A percentile compares a stretch with the other conserved stretches of the same genome.
Conservation (phyloP, 2,888 invertebrate species). For the Drosophila anomelani region DNA sequence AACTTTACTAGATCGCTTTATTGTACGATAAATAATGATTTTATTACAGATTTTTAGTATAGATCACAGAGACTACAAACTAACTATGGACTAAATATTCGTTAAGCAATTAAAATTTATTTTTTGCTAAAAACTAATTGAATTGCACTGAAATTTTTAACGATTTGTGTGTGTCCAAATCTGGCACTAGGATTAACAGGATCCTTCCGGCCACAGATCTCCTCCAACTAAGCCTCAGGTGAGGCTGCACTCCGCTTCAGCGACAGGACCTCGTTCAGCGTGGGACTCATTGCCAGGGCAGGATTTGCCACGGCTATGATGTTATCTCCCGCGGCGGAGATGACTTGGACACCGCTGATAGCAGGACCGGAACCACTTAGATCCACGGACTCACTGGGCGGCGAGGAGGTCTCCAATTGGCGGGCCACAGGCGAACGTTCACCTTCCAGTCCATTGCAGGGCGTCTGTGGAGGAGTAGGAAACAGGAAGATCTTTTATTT, state of each 20-base stretch:
- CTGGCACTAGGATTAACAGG: slow-evolving; percentile 42
- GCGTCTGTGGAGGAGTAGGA: slow-evolving; percentile 52
- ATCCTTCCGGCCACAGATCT: not conserved
- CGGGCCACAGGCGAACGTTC: slow-evolving; percentile 63
- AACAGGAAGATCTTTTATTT: slow-evolving; percentile 1
- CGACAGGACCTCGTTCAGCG: slow-evolving; percentile 81
- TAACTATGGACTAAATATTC: slow-evolving; percentile 44
- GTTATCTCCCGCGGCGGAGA: slow-evolving; percentile 93
- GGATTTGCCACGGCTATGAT: slow-evolving; percentile 96
- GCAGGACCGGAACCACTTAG: slow-evolving; percentile 47
- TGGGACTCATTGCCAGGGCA: slow-evolving; percentile 88
- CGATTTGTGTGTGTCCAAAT: slow-evolving; percentile 29
- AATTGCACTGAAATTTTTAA: slow-evolving; percentile 66
- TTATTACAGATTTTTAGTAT: slow-evolving; percentile 59
- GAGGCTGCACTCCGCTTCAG: slow-evolving; percentile 83
- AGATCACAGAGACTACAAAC: slow-evolving; percentile 65
- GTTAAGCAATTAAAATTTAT: slow-evolving; percentile 28
- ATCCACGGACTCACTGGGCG: slow-evolving; percentile 60
- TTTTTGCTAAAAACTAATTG: slow-evolving; percentile 34
- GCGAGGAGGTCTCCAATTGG: slow-evolving; percentile 32
- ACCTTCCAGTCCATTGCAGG: slow-evolving; percentile 73
- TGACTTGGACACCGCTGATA: slow-evolving; percentile 88
- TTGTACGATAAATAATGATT: slow-evolving; percentile 31
- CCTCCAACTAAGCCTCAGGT: slow-evolving; percentile 75
- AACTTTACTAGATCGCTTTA: slow-evolving; percentile 5